Base-by-base conservation (phyloP, 2,797 vertebrate species). In the Microcaecilia unicolor region DNA sequence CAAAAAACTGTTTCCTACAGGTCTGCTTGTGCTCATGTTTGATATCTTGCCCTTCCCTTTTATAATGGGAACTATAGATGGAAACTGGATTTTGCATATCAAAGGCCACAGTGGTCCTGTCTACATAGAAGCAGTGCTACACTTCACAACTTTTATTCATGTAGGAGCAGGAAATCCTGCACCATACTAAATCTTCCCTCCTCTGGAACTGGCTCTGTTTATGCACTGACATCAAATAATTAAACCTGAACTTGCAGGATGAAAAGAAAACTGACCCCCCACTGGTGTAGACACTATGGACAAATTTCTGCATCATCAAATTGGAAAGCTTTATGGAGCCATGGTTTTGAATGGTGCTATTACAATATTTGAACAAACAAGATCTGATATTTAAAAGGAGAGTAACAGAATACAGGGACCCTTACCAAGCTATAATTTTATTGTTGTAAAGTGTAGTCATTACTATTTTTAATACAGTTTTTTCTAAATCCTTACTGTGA, bases 51-150 rank as follows among this genome's bases (percentile, higher is more conserved):
- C n/a, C n/a, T n/a, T n/a, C n/a, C n/a, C n/a, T 56, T 73, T 74
- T 51, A 76, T 81, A 74, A 79, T 72, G 78, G 38, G 64, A 67
- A 64, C 49, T 61, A 61, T 42, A 46, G 55, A 55, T 66, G 68
- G 71, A 71, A 80, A 72, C 68, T 81, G 72, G 74, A 67, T 74
- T 80, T 69, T 78, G 65, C 65, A 81, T 87, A 76, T 68, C 66
- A 85, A 90, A 89, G 65, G 61, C 67, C 68, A 49, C 68, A 76
- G 48, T 60, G 72, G 80, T 76, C 44, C 65, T n/a, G n/a, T n/a
- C n/a, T n/a, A n/a, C n/a, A n/a, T n/a, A n/a, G n/a, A n/a, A n/a
- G n/a, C n/a, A n/a, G n/a, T n/a, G n/a, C n/a, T n/a, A n/a, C n/a
- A n/a, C n/a, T n/a, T n/a, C n/a, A n/a, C n/a, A n/a, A n/a, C n/a